A percentile compares a stretch with the other conserved stretches of the same genome.
Evolutionary conservation across 2,888 invertebrate genomes (phyloP).

Genomic region (Hypselothyrea guttata): DNA sequence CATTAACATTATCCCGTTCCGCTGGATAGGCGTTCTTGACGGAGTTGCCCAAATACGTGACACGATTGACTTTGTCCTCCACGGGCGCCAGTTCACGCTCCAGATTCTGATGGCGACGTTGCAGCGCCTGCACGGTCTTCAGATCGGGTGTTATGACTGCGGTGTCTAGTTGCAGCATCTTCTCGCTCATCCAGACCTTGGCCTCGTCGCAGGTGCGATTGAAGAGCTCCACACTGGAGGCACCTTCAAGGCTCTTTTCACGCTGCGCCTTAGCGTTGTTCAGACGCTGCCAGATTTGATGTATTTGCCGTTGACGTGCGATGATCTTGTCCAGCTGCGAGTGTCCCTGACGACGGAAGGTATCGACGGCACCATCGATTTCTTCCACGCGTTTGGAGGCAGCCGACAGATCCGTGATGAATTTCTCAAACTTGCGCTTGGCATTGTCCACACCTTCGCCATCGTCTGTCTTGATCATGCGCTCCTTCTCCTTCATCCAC

Average conservation of each 20-base stretch:
- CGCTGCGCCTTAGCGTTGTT: constrained; percentile 93
- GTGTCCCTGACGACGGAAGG: constrained; percentile 92
- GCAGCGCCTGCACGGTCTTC: constrained; percentile 94
- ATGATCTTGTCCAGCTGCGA: constrained; percentile 91
- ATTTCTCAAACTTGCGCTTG: constrained; percentile 97
- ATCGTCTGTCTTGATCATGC: constrained; percentile 90
- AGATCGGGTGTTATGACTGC: constrained; percentile 91
- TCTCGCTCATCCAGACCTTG: constrained; percentile 98
- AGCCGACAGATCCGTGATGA: constrained; percentile 97
- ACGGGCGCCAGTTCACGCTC: constrained; percentile 97
- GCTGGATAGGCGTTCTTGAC: constrained; percentile 96
- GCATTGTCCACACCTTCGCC: constrained; percentile 95
- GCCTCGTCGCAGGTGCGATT: constrained; percentile 98
- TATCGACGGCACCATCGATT: constrained; percentile 93
- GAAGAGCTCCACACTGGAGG: constrained; percentile 96
- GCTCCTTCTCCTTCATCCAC: constrained; percentile 98
- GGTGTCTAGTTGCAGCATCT: constrained; percentile 93
- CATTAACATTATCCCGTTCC: constrained; percentile 92
- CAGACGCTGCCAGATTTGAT: constrained; percentile 93
- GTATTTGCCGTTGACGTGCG: constrained; percentile 90
- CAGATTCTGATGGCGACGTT: constrained; percentile 94
- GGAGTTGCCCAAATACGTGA: constrained; percentile 93
- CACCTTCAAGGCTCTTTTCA: constrained; percentile 95
- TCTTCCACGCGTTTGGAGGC: constrained; percentile 95
- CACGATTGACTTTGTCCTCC: constrained; percentile 94